These are phyloP conservation scores for Antechinus stuartii DNA, from an alignment of 2,113 vertebrate species.

Conservation along the genomic window DNA sequence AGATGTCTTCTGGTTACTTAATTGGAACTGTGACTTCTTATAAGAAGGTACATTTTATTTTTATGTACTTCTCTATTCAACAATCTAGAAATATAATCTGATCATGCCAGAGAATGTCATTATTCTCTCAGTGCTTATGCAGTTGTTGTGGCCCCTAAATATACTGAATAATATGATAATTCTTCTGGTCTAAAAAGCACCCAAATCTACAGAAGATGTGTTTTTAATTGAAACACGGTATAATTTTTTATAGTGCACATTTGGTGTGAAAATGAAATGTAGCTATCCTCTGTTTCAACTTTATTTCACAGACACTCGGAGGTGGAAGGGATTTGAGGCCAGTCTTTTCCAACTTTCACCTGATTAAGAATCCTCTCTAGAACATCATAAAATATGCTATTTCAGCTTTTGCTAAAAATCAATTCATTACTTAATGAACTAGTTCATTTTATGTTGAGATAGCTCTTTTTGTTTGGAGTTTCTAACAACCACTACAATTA, in stretches of 20 bases:
- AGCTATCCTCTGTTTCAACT: not conserved
- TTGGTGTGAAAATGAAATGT: not conserved
- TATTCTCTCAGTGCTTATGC: not conserved
- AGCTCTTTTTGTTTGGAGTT: not conserved
- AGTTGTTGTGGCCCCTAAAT: not conserved
- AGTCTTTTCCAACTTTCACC: not conserved
- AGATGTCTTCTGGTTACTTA: constrained; percentile 57
- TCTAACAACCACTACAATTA: not conserved
- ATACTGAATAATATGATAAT: not conserved
- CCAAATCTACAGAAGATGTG: not conserved
- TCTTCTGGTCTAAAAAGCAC: not conserved
- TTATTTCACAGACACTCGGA: not conserved
- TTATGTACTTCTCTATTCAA: constrained; percentile 8
- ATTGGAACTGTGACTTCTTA: constrained; percentile 66
- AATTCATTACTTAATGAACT: not conserved
- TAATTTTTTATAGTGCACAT: not conserved
- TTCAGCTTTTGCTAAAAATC: not conserved
- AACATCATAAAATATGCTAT: not conserved
- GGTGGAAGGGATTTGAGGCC: not conserved
- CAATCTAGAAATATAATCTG: not conserved
- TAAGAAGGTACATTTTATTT: constrained; percentile 67
- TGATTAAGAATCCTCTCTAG: not conserved
- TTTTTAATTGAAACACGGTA: not conserved
- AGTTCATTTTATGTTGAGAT: not conserved
- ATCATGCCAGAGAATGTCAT: not conserved